Percentiles rank a stretch among this genome's conserved stretches.
Evolutionary conservation across 2,888 invertebrate species (phyloP).

Genomic region (Meloe dianella): DNA sequence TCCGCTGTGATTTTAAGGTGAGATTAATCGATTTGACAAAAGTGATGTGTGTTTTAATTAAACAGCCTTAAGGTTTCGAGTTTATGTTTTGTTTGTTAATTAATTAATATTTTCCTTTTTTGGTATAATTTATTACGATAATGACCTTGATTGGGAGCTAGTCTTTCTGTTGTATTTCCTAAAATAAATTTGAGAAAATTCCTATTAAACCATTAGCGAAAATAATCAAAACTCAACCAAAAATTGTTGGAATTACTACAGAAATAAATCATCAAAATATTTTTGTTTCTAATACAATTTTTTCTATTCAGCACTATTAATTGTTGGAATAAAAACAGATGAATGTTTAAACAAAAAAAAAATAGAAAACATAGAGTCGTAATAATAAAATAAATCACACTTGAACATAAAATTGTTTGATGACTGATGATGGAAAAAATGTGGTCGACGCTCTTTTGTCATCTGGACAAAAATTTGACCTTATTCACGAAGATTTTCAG

Average conservation of each 20-base stretch:
- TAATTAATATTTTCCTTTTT: not conserved
- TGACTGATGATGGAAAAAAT: not conserved
- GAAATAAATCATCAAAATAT: no score
- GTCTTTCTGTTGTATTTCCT: not conserved
- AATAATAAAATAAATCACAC: not conserved
- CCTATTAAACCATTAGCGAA: not conserved
- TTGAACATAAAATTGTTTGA: not conserved
- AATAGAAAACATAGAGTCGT: no score
- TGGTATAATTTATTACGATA: not conserved
- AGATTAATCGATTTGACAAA: constrained; percentile 5
- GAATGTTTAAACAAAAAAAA: not conserved
- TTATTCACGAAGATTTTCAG: not conserved
- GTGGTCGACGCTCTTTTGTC: not conserved
- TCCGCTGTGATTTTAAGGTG: constrained; percentile 30
- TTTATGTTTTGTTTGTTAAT: not conserved
- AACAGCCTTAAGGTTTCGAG: not conserved
- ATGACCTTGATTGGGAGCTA: not conserved
- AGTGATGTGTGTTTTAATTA: not conserved
- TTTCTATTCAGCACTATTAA: not conserved
- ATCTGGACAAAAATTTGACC: not conserved
- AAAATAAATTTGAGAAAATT: not conserved
- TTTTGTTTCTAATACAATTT: no score
- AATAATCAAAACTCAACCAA: not conserved
- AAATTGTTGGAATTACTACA: no score
- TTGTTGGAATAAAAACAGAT: not conserved